phyloP scores from a whole-genome alignment of 2,888 invertebrate species.

The Papilio protenor region DNA sequence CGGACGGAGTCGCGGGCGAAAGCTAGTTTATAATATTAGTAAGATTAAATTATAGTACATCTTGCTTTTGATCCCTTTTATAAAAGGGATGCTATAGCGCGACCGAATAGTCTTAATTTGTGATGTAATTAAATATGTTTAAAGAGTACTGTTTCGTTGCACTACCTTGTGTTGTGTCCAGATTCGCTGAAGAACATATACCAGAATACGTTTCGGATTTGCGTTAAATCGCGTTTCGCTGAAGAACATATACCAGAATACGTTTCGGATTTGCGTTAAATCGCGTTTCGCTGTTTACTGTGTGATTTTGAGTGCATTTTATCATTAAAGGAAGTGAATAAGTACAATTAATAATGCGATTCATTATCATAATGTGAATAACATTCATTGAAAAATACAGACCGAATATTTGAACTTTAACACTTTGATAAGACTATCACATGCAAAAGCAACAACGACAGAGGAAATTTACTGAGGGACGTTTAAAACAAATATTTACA shows the following conservation, averaged over 20 bases:
- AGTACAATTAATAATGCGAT: not conserved
- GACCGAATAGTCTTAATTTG: not conserved
- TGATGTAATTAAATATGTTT: not conserved
- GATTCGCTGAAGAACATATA: too few species aligned
- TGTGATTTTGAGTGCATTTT: not conserved
- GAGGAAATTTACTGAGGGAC: slow-evolving; percentile 33
- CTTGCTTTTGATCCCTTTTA: too few species aligned
- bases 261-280: not conserved
- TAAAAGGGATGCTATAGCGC: not conserved
- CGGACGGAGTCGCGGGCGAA: too few species aligned
- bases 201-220: too few species aligned
- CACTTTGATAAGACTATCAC: slow-evolving; percentile 22
- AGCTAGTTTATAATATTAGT: too few species aligned
- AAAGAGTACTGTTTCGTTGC: too few species aligned
- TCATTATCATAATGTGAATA: slow-evolving; percentile 30
- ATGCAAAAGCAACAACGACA: slow-evolving; percentile 11
- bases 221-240: too few species aligned
- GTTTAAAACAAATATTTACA: slow-evolving; percentile 17
- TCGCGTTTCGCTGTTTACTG: not conserved
- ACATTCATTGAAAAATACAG: slow-evolving; percentile 26
- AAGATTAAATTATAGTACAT: too few species aligned
- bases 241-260: too few species aligned
- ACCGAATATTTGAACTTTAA: slow-evolving; percentile 31
- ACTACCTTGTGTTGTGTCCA: too few species aligned
- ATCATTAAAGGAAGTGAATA: not conserved